A percentile compares a stretch with the other conserved stretches of the same genome.
Evolutionary conservation across 2,888 invertebrate genomes (phyloP).

Genomic region (Tiphia femorata): DNA sequence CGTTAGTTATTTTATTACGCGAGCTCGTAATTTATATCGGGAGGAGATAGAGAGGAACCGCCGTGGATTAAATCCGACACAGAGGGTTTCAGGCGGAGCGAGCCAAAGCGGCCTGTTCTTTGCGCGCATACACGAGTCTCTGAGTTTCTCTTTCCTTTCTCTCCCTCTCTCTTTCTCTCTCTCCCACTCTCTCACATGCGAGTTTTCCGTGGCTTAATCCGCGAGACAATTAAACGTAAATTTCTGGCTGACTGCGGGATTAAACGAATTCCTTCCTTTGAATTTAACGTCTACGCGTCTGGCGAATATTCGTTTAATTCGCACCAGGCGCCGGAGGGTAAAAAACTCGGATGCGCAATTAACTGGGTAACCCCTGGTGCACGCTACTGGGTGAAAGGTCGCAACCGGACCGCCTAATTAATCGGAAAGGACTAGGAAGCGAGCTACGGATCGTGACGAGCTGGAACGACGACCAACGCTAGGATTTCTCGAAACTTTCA

Average conservation of each 20-base stretch:
- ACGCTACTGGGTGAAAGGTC: too few species aligned
- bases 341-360: neutral
- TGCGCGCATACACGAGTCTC: neutral
- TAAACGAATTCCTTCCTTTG: neutral
- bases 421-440: too few species aligned
- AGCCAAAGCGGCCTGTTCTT: neutral
- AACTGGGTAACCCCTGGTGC: too few species aligned
- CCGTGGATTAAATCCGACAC: neutral
- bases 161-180: neutral
- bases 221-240: constrained; percentile 3
- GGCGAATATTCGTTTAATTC: neutral
- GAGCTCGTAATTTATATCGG: neutral
- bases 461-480: too few species aligned
- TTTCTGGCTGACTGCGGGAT: constrained; percentile 3
- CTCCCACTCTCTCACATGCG: too few species aligned
- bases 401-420: too few species aligned
- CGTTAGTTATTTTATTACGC: neutral
- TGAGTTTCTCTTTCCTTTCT: too few species aligned
- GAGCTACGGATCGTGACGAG: too few species aligned
- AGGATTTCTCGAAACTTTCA: too few species aligned
- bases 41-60: too few species aligned
- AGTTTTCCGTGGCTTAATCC: too few species aligned
- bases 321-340: neutral
- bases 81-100: neutral
- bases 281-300: neutral